phyloP scores from a whole-genome alignment of 2,888 invertebrate species.

The Leptogaster cylindrica region DNA sequence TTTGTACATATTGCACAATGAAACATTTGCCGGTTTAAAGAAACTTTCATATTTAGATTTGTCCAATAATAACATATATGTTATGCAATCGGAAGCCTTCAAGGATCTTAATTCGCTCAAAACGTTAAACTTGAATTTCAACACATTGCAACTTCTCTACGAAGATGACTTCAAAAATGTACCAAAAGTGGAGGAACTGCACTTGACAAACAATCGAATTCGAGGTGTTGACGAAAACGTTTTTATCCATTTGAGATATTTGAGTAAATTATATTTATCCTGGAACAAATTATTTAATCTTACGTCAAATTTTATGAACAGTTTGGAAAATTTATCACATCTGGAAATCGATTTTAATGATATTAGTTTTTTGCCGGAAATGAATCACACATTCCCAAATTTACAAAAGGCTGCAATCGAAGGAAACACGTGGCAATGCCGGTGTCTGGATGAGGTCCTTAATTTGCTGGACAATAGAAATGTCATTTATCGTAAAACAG shows the following conservation, averaged over 20 bases:
- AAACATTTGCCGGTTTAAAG: constrained; percentile 52
- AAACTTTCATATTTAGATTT: constrained; percentile 54
- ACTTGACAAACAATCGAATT: constrained; percentile 53
- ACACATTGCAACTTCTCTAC: constrained; percentile 53
- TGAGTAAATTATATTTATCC: constrained; percentile 56
- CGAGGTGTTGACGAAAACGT: too few relatives aligned
- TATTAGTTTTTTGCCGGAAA: constrained; percentile 55
- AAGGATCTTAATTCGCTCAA: constrained; percentile 52
- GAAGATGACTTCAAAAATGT: constrained; percentile 56
- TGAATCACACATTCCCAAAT: constrained; percentile 51
- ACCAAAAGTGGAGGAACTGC: constrained; percentile 53
- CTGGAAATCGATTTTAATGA: constrained; percentile 57
- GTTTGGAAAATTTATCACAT: constrained; percentile 49
- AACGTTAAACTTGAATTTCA: constrained; percentile 54
- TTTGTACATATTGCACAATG: constrained; percentile 50
- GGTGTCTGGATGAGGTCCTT: constrained; percentile 54
- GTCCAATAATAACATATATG: constrained; percentile 54
- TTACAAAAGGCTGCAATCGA: constrained; percentile 54
- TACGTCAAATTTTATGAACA: constrained; percentile 41
- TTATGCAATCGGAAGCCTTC: constrained; percentile 53
- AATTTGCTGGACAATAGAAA: constrained; percentile 50
- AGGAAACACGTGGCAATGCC: constrained; percentile 60
- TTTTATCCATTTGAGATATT: constrained; percentile 54
- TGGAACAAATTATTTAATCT: constrained; percentile 55
- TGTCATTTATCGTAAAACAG: constrained; percentile 52